Base-by-base conservation (phyloP, 2,888 invertebrate species). In the Parapristionchus giblindavisi region DNA sequence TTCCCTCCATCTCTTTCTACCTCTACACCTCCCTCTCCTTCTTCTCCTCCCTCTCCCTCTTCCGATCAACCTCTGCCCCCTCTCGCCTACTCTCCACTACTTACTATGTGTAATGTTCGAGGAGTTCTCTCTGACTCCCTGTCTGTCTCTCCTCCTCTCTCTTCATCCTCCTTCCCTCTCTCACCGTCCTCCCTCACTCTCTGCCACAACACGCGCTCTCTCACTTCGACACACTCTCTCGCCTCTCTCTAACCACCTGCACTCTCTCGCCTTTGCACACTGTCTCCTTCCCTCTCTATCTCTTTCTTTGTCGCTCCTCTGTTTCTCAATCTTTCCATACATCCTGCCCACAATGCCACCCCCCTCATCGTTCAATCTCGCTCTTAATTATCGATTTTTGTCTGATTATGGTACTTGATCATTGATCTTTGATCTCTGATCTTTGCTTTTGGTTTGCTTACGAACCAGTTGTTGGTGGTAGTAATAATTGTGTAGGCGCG, bases 121-220 rank as follows among this genome's bases (percentile, higher is more conserved):
- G 27, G 27, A 29, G 21, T 11, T 11, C 29, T 24, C 58, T 58
- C 58, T 58, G 29, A 34, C 61, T 61, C 61, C 24, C 61, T 38
- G 24, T 1, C 24, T 38, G n/a, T 36, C 36, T 1, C 61, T 11
- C 24, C 1, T 27, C 38, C 38, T 36, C 61, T 61, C 61, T 1
- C 38, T 38, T 61, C 61, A 21, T 48, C 29, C 3, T 56, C 40
- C 43, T 1, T 36, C 21, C 3, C 43, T 21, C 24, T 32, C 27
- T 36, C 36, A 40, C 61, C 36, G 61, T 38, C 38, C 61, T 60
- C 60, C 58, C 58, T 60, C 60, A 36, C 60, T 0, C 21, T 34
- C 60, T 3, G 34, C 21, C 27, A 36, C 60, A 6, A 21, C 8
- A 5, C 58, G 34, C 58, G 34, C 36, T 58, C 58, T 24, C 58